Base-by-base conservation (phyloP, 2,888 invertebrate genomes). In the Diarsia dahlii region DNA sequence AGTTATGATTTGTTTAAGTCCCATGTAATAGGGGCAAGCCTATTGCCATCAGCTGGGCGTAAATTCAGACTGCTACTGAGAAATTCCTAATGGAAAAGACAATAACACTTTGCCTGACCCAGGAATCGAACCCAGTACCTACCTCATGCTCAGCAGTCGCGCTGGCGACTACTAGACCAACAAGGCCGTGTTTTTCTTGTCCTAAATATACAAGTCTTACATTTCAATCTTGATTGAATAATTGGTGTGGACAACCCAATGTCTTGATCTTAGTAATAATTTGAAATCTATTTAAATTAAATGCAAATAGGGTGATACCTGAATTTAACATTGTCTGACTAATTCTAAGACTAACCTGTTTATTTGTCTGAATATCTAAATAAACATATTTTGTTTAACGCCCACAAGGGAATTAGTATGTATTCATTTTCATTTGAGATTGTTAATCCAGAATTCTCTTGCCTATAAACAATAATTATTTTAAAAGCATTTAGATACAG, bases 211-310 rank as follows among this genome's bases (percentile, higher is more conserved):
- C 74, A 62, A 70, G 71, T 73, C 56, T 67, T 56, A 50, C 62
- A 64, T 78, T 81, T 78, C 70, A 66, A 81, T 84, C 81, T 76
- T 84, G 75, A 74, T 75, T 72, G 65, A 83, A 76, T 83, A 80
- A 80, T 86, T 86, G 76, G 76, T 81, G 58, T 76, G 45, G 69
- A 67, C 71, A 76, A 68, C 50, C 60, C 50, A 76, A 71, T 63
- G 84, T 84, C 80, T 74, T 80, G 62, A 74, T 70, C 66, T 66
- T 81, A 12, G 63, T 70, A 68, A 72, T 81, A 80, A 80, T 74
- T 74, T 50, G 39, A 64, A 74, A 80, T 71, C 39, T 73, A 81
- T 73, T 73, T 60, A 78, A 83, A 78, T 83, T 83, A 72, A 64
- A 78, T 80, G 83, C 83, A 83, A 80, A 80, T 80, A 1, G 71